Evolutionary conservation across 2,113 vertebrate genomes (phyloP), one percentile per base, ranked within the genome.

Genomic region (Cheilinus undulatus): DNA sequence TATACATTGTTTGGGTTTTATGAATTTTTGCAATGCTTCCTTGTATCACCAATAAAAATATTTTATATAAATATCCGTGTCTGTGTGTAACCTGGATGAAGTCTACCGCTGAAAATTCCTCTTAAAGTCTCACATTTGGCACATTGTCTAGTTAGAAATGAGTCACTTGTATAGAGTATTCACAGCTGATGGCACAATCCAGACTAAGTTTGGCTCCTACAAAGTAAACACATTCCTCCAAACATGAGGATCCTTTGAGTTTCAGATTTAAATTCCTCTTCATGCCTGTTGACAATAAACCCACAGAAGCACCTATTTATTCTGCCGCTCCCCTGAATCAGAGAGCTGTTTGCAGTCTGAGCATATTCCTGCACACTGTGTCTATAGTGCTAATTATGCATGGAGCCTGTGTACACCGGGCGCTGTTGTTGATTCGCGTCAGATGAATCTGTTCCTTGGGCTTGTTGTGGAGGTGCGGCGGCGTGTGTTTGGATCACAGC

Each of bases 361-460:
- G 69, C 73, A 66, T 82, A 86, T 88, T 84, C 57, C 50, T 53
- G 71, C 72, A 80, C 51, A 36, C 78, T 82, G 53, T 70, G 82
- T 86, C 73, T 84, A 60, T 60, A 77, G 76, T 87, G 80, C 74
- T 91, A 89, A 89, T 91, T 84, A 85, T 87, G 83, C 77, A 83
- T 48, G 63, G 80, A 9, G 85, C 70, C 70, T 73, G 83, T 77
- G 80, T 60, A 72, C 71, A 51, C 71, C 22, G 22, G 40, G 49
- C 32, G 8, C 66, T 38, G 85, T 23, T 79, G 80, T 84, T 83
- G 82, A 76, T 78, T 76, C 76, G 78, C 63, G 46, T 80, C 82
- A 70, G 80, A 84, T 67, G 78, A 81, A 79, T 86, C 83, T 77
- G 76, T 51, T 79, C 70, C 70, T 83, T 66, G 9, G 26, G 45